Evolutionary conservation across 2,113 vertebrate species (phyloP), one percentile per base, ranked within the genome.

Genomic region (Cyanocitta stelleri): DNA sequence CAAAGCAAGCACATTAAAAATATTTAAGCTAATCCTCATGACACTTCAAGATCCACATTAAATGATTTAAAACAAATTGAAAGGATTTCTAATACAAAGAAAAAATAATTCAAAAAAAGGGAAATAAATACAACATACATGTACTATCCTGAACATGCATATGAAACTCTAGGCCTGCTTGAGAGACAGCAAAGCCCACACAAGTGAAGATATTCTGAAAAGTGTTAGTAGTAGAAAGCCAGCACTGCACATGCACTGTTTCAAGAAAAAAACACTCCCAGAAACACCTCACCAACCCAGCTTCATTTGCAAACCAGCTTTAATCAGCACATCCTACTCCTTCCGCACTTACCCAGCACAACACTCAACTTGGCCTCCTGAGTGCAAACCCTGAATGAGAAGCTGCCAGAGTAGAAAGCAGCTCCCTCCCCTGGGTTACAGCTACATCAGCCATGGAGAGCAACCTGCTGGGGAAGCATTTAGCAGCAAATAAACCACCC

Each of bases 391-490:
- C 30, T 7, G 20, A 27, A 10, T 14, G 6, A 59, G 44, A 80
- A 80, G 6, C 32, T 43, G 1, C 4, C 0, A 1, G 5, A 27
- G 48, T 3, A 37, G 11, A 35, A 39, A 39, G 22, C 30, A 58
- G 11, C n/a, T 66, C 46, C 22, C 11, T 49, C 6, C 67, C 24
- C 49, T 72, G 20, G 9, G 3, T 21, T 35, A 35, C 52, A 81
- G 7, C 49, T 33, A 0, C 44, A 61, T 4, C 3, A 5, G 49
- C 22, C 23, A 3, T 1, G 1, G 27, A 67, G 10, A 12, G 2
- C 51, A 49, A 9, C 9, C 33, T 62, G 13, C 58, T 24, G 0
- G 1, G 20, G 71, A 63, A 77, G 26, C 22, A 8, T 32, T 46
- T 63, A 68, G 49, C 18, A 30, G 41, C 66, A 51, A 58, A 48